Evolutionary conservation across 2,797 vertebrate genomes (phyloP), one percentile per base, ranked within the genome.

Genomic region (Acipenser ruthenus): DNA sequence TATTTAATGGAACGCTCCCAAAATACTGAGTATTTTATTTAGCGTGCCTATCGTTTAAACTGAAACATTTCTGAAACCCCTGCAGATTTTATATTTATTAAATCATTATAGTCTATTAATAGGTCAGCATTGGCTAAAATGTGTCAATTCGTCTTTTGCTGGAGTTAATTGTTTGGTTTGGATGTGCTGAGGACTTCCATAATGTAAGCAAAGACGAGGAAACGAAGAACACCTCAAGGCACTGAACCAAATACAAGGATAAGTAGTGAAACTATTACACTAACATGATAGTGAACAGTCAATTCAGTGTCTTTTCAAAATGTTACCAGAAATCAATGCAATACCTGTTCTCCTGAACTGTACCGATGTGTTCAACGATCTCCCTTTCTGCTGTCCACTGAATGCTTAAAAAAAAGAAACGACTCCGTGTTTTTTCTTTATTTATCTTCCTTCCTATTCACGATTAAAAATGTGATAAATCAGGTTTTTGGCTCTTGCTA

Each of bases 381-480:
- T 83, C 78, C 77, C 70, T 65, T 78, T 86, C 37, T 82, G 80
- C 78, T 86, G 83, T 84, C 83, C 88, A 86, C 82, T 83, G 83
- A 88, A 89, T 87, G 79, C 80, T 74, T 70, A 66, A 70, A 68
- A 74, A 79, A 84, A 87, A 81, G 82, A 70, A 77, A 83, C 80
- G 81, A 86, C 83, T 86, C 84, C 80, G 80, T 78, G 18, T 37
- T 37, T 37, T 37, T 37, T 37, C 5, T 37, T 37, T 37, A 87
- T 78, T 88, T 67, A 89, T 92, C 88, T 92, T 84, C 86, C 92
- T 90, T 86, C 88, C 90, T 88, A 89, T 93, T 94, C 93, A 89
- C 75, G 91, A 94, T 95, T 91, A 83, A 93, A 94, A 93, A 92
- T 88, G 93, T 87, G 95, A 97, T 95, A 95, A 98, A 96, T 93